Base-by-base conservation (phyloP, 64 coral and sea anemone genomes). In the Montipora foliosa region DNA sequence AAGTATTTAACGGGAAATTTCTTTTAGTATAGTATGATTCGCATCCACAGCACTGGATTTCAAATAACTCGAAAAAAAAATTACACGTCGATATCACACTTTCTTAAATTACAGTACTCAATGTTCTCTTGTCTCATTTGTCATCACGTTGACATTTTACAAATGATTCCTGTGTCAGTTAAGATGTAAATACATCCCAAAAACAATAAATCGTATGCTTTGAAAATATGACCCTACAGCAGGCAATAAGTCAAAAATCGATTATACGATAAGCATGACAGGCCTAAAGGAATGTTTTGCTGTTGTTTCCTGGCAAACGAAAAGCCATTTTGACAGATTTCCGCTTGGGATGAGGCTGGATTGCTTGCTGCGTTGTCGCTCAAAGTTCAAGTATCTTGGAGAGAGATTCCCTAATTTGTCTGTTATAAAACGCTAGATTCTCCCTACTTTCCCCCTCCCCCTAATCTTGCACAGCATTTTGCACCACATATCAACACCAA, bases 201-300 rank as follows among this genome's bases (percentile, higher is more conserved):
- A 13, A 71, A 85, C 60, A 71, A 85, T 70, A 70, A 6, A 49
- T 71, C 82, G 82, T n/a, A 85, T 46, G 2, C 82, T 85, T 85
- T 85, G 82, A 85, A 45, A 21, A 85, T 4, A 6, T 85, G 66
- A 85, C 47, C 62, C 46, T 49, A 12, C 14, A 37, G 37, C 37
- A 37, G 14, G 21, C 45, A 19, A 67, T 5, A 8, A n/a, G 37
- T 47, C 5, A 37, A 8, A 5, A 66, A n/a, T 84, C 61, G 15
- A 67, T 84, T 37, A 8, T 1, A 22, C 21, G 68, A 71, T 71
- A 71, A 8, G 68, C 9, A 15, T 12, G 61, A 64, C 13, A 15
- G 9, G 61, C 14, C 61, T 4, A 64, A 64, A 64, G 13, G 61
- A 1, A 58, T 80, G 6, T 47, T n/a, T 55, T 24, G 50, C 78